phyloP scores from a whole-genome alignment of 1,140 invertebrate species.

The Drosophila jambulina region DNA sequence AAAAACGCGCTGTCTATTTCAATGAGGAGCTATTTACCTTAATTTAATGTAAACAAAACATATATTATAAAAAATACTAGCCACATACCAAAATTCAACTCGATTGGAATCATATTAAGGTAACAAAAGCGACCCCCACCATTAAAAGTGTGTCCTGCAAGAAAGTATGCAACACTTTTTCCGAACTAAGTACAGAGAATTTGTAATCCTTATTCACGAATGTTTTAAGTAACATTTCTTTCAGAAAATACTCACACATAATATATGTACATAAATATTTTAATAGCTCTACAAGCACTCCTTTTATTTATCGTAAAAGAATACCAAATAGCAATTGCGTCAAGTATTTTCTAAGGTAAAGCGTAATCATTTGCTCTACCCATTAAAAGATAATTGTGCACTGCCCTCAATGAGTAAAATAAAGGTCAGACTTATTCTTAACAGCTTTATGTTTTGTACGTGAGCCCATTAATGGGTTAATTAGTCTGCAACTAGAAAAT shows the following conservation, averaged over 20 bases:
- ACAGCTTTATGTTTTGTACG: slow-evolving; percentile 8
- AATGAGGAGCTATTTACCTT: neutral
- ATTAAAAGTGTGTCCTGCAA: neutral
- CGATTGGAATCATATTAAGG: neutral
- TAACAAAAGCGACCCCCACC: neutral
- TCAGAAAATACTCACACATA: neutral
- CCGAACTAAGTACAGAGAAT: too few species aligned
- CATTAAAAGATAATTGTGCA: slow-evolving; percentile 4
- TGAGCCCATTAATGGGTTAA: slow-evolving; percentile 44
- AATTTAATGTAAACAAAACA: neutral
- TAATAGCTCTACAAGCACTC: neutral
- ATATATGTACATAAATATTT: too few species aligned
- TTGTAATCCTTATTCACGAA: neutral
- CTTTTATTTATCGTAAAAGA: slow-evolving; percentile 1
- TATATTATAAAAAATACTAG: neutral
- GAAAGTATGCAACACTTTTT: slow-evolving; percentile 1
- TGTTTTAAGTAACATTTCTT: neutral
- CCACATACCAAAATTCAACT: neutral
- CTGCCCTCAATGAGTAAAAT: slow-evolving; percentile 1
- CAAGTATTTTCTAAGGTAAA: slow-evolving; percentile 4
- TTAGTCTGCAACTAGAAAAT: slow-evolving; percentile 35
- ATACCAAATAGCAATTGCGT: neutral
- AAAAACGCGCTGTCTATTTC: neutral
- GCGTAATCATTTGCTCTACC: neutral
- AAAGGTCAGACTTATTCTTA: slow-evolving; percentile 2